Evolutionary conservation across 2,888 invertebrate species (phyloP).

Genomic region (Dryobotodes eremita): DNA sequence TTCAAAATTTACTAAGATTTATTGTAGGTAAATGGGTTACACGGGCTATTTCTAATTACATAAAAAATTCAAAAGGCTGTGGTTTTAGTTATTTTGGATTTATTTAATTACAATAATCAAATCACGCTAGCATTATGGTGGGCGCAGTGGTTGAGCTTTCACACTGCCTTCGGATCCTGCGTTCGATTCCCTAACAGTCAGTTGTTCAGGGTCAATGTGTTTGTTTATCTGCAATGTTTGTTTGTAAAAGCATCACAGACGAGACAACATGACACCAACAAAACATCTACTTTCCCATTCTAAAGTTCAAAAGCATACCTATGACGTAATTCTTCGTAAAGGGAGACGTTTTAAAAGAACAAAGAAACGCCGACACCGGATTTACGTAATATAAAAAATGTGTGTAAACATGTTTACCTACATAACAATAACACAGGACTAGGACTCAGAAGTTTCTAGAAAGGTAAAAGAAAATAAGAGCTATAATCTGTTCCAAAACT

Average conservation of each 20-base stretch:
- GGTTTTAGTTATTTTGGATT: conserved; percentile 1
- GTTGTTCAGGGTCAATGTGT: too few species aligned
- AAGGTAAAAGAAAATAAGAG: background rate
- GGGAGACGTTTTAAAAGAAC: background rate
- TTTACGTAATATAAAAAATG: conserved; percentile 7
- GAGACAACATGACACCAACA: background rate
- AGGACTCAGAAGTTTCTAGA: background rate
- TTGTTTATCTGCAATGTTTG: background rate
- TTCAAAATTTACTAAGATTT: background rate
- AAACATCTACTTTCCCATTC: background rate
- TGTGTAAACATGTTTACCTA: conserved; percentile 19
- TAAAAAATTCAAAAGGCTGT: background rate
- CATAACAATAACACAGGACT: conserved; percentile 16
- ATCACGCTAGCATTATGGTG: background rate
- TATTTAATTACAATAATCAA: background rate
- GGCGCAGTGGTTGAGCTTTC: background rate
- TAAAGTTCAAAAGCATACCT: background rate
- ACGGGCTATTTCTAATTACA: background rate
- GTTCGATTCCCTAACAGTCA: background rate
- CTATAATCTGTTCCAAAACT: background rate
- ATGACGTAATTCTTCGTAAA: background rate
- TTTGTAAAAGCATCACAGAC: background rate
- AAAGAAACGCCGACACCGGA: background rate
- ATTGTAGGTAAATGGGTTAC: background rate
- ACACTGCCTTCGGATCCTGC: too few species aligned